Evolutionary conservation across 2,797 vertebrate species (phyloP), one percentile per base, ranked within the genome.

Genomic region (Prunella strophiata): DNA sequence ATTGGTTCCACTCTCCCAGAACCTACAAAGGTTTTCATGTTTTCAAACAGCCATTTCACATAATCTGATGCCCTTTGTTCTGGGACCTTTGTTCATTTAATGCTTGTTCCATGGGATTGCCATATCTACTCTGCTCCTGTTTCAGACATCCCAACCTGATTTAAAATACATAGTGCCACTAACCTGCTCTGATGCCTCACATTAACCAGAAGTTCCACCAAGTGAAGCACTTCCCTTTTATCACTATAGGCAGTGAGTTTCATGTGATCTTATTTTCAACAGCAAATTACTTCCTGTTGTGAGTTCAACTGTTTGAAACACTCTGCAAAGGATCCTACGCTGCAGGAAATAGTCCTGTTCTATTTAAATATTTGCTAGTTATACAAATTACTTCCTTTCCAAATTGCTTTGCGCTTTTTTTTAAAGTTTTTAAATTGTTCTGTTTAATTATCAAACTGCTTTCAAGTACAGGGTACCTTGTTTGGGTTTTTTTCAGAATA

Each of bases 221-320:
- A 93, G 85, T 40, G 78, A 95, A 94, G 88, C 50, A 95, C 94
- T 97, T 96, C 94, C 91, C 77, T 93, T 95, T 93, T 79, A 95
- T 92, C 96, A 96, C 82, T 89, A 85, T 45, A 70, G 45, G 88
- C 93, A 95, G 80, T 43, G 67, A 73, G 54, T 59, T 92, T 93
- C 93, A 92, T 72, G 73, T 85, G 94, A 94, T 96, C 94, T 96
- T 96, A 95, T 96, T 97, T 97, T 96, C 96, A 91, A 75, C 88
- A 96, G 96, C 91, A 97, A 96, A 97, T 97, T 96, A 97, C 96
- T 98, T 97, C 97, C 88, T 86, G 93, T 95, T 95, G 65, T 89
- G 97, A 97, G 93, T 97, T 96, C 74, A 79, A 91, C 93, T 85
- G 55, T 88, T 92, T 82, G 91, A 96, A 97, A 94, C 85, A 76